phyloP scores from a whole-genome alignment of 2,113 vertebrate species.

The Archocentrus centrarchus region DNA sequence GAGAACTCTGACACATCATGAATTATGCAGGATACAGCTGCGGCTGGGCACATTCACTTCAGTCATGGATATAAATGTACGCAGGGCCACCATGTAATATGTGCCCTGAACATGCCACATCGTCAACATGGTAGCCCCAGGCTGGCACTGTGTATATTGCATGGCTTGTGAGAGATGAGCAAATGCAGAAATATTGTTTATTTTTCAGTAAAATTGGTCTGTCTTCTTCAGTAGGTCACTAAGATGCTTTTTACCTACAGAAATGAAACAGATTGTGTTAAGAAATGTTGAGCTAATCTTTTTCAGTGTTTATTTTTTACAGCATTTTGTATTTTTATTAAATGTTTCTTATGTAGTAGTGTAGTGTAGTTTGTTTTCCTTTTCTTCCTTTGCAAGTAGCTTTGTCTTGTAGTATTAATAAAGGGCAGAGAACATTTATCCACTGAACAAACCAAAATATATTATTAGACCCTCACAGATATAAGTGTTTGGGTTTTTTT shows the following conservation, averaged over 20 bases:
- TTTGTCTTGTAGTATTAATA: background rate
- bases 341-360: background rate
- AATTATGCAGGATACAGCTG: constrained; percentile 73
- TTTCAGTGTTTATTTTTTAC: background rate
- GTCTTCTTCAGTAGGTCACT: background rate
- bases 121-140: constrained; percentile 35
- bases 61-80: constrained; percentile 73
- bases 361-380: background rate
- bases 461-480: background rate
- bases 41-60: constrained; percentile 53
- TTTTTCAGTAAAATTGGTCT: constrained; percentile 21
- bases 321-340: background rate
- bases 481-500: background rate
- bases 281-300: background rate
- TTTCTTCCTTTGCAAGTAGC: background rate
- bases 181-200: constrained; percentile 33
- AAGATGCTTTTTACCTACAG: background rate
- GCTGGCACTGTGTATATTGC: constrained; percentile 7
- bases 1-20: constrained; percentile 71
- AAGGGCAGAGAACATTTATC: background rate
- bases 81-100: constrained; percentile 62
- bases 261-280: background rate
- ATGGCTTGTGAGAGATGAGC: constrained; percentile 18
- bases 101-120: constrained; percentile 49
- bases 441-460: background rate